Percentiles rank a stretch among this genome's conserved stretches.
phyloP scores from a whole-genome alignment of 2,888 invertebrate species.

The Sisyra terminalis region DNA sequence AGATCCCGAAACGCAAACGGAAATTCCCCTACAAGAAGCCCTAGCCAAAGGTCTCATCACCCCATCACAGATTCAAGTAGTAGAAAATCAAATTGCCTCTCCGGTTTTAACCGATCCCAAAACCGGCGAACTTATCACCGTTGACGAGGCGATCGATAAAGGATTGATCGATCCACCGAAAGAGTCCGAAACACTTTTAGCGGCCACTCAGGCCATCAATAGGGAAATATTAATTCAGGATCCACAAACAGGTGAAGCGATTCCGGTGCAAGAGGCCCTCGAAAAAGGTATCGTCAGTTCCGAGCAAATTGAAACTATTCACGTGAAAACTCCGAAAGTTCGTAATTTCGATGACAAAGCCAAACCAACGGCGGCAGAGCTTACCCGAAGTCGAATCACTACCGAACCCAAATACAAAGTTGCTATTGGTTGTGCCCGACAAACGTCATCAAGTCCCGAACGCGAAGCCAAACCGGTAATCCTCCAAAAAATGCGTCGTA shows the following conservation, averaged over 20 bases:
- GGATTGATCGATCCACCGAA: background rate
- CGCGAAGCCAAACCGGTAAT: conserved; percentile 49
- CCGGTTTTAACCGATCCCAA: conserved; percentile 30
- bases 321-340: conserved; percentile 19
- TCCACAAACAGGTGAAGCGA: conserved; percentile 25
- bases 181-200: conserved; percentile 12
- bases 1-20: conserved; percentile 31
- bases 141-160: conserved; percentile 33
- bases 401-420: conserved; percentile 51
- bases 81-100: conserved; percentile 14
- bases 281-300: conserved; percentile 20
- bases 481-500: conserved; percentile 63
- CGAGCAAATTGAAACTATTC: conserved; percentile 12
- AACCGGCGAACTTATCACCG: conserved; percentile 31
- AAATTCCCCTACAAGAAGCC: conserved; percentile 63
- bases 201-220: conserved; percentile 10
- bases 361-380: conserved; percentile 35
- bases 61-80: conserved; percentile 30
- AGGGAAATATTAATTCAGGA: conserved; percentile 21
- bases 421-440: conserved; percentile 41
- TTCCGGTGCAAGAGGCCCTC: conserved; percentile 31
- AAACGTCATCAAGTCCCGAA: conserved; percentile 35
- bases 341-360: conserved; percentile 39
- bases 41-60: conserved; percentile 59
- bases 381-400: conserved; percentile 36